Evolutionary conservation across 2,888 invertebrate species (phyloP), one percentile per base, ranked within the genome.

Genomic region (Dynastes tityus): DNA sequence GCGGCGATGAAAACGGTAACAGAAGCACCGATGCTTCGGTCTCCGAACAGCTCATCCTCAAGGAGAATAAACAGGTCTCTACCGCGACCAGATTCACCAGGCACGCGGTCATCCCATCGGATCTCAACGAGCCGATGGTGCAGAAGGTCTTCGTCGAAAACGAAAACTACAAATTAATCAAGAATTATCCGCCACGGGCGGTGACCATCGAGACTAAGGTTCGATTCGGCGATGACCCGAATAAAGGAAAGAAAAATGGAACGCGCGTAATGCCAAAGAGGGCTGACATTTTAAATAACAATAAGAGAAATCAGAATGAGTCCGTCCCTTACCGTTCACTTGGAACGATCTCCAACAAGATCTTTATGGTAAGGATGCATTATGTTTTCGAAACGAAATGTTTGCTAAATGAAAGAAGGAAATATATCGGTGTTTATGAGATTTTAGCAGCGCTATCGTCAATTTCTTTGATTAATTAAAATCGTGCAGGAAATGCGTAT

Each of bases 31-130:
- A 77, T 5, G 53, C 53, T 3, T 40, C 61, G 45, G 68, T 53
- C 5, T 68, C 61, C 22, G 70, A 68, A 27, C 40, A 58, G 22
- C 13, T 70, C 16, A 70, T 77, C 9, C 37, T 55, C 22, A 45
- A 51, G 11, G 76, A 79, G 67, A 68, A 32, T 55, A 75, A 78
- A 37, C 79, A 78, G 75, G 78, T 81, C 11, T 53, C 53, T 1
- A 70, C 29, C 27, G 13, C 53, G n/a, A 55, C 27, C n/a, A 27
- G 32, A 81, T 79, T 84, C 61, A 78, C 79, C 1, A 84, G 82
- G 71, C 81, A 83, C 65, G 79, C 83, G 76, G 82, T 85, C 63
- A 83, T 83, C 37, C 85, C 85, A 58, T 80, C 81, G 49, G 83
- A 84, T 45, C 40, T 77, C 27, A 58, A 77, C 40, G 58, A 77